Evolutionary conservation across 2,113 vertebrate genomes (phyloP), one percentile per base, ranked within the genome.

Genomic region (Pseudolaguvia tuberculata): DNA sequence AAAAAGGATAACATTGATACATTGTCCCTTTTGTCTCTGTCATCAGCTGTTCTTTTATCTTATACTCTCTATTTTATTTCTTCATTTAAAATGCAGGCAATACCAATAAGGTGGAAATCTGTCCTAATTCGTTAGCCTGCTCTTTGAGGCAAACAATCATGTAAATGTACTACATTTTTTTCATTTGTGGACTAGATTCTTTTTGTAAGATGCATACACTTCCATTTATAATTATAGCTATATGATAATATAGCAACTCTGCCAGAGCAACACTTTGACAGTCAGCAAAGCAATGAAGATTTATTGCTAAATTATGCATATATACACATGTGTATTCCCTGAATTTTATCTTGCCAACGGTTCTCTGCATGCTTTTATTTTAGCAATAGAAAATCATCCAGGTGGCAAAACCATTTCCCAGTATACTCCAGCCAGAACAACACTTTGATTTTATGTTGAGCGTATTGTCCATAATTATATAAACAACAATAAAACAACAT

Each of bases 181-280:
- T 39, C 35, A 55, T 29, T 53, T 15, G 59, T 23, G 74, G 67
- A 67, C 47, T 47, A 75, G 52, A 65, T 29, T 45, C 53, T 71
- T 58, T 78, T 74, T 74, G 58, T 42, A 53, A 35, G 6, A 62
- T 52, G 25, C 53, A 59, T 58, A 58, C 57, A 78, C 70, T 67
- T 55, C 53, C 56, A 45, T 78, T 67, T 61, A 51, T 53, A 77
- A 81, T 81, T 81, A 74, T 53, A 75, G 51, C 39, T 65, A 29
- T 39, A 53, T 12, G 69, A 58, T 21, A 12, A 61, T 31, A 67
- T 29, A 58, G 52, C 27, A 31, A 20, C 15, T 39, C 52, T 73
- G 20, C 57, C 25, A 70, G 48, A 61, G 52, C 76, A 75, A 56
- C 59, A 73, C 55, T 31, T 21, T 45, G 51, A 67, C 66, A 18